Percentiles rank a stretch among this genome's conserved stretches.
These are phyloP conservation scores for Hippocampus kuda DNA, from an alignment of 2,797 vertebrate genomes.

Conservation along the genomic window DNA sequence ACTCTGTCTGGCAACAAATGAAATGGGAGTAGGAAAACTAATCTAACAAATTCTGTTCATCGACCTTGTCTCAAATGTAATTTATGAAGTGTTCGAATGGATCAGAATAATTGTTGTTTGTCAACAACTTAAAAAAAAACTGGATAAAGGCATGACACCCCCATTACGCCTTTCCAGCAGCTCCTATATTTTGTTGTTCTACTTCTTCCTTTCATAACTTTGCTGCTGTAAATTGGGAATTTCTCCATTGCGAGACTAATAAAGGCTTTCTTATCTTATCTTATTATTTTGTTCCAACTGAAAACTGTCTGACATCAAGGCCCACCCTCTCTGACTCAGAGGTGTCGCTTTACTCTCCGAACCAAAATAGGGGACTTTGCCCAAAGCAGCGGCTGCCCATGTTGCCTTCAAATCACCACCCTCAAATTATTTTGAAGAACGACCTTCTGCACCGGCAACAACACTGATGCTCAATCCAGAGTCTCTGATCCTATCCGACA, in stretches of 20 bases:
- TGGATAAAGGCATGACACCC: not conserved
- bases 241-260: too few relatives aligned
- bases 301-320: constrained; percentile 14
- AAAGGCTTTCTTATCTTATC: too few relatives aligned
- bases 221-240: too few relatives aligned
- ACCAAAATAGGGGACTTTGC: constrained; percentile 9
- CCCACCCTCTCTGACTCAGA: not conserved
- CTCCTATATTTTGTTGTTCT: too few relatives aligned
- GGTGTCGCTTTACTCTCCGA: not conserved
- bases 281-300: too few relatives aligned
- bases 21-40: not conserved
- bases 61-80: too few relatives aligned
- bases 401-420: constrained; percentile 36
- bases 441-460: constrained; percentile 26
- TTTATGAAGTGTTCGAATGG: too few relatives aligned
- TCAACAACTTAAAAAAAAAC: too few relatives aligned
- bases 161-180: too few relatives aligned
- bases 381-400: constrained; percentile 31
- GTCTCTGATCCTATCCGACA: constrained; percentile 52
- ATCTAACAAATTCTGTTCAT: not conserved
- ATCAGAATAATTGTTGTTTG: too few relatives aligned
- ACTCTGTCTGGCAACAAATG: not conserved
- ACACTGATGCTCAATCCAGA: constrained; percentile 38
- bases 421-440: constrained; percentile 33
- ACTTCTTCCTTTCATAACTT: too few relatives aligned